These are phyloP conservation scores for Drosophila pachea DNA, from an alignment of 1,140 invertebrate genomes.

Conservation along the genomic window DNA sequence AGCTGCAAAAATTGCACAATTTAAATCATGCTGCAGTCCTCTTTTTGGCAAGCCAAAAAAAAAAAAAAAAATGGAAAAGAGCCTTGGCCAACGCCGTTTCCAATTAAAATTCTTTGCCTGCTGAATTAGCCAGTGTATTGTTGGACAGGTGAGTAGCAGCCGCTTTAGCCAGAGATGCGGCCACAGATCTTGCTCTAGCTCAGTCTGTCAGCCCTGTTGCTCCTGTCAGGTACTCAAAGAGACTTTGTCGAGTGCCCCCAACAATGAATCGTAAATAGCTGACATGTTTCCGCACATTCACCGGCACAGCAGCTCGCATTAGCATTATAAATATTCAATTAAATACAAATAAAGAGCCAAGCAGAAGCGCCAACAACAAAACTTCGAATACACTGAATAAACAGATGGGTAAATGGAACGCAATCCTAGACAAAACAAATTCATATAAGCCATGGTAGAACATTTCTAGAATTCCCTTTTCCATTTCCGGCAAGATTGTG, in stretches of 20 bases:
- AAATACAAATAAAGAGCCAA: constrained; percentile 60
- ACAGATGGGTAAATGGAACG: not conserved
- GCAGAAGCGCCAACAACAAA: constrained; percentile 27
- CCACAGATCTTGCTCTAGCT: not conserved
- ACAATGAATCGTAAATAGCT: constrained; percentile 71
- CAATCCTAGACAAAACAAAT: too few species aligned
- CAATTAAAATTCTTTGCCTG: constrained; percentile 26
- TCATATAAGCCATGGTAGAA: too few species aligned
- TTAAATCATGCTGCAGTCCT: constrained; percentile 30
- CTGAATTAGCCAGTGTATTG: constrained; percentile 15
- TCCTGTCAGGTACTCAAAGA: constrained; percentile 36
- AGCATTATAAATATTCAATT: constrained; percentile 72
- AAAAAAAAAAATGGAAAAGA: too few species aligned
- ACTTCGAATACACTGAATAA: not conserved
- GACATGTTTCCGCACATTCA: constrained; percentile 71
- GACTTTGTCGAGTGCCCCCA: constrained; percentile 59
- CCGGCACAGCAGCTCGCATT: constrained; percentile 29
- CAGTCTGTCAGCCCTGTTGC: not conserved
- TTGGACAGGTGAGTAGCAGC: not conserved
- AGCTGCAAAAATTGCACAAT: constrained; percentile 46
- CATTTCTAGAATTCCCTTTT: too few species aligned
- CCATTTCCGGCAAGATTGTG: too few species aligned
- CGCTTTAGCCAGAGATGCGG: not conserved
- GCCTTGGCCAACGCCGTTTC: constrained; percentile 26
- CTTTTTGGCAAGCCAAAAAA: not conserved